These are phyloP conservation scores for Eulemur rubriventer DNA, from an alignment of 2,797 vertebrate genomes.

Conservation along the genomic window DNA sequence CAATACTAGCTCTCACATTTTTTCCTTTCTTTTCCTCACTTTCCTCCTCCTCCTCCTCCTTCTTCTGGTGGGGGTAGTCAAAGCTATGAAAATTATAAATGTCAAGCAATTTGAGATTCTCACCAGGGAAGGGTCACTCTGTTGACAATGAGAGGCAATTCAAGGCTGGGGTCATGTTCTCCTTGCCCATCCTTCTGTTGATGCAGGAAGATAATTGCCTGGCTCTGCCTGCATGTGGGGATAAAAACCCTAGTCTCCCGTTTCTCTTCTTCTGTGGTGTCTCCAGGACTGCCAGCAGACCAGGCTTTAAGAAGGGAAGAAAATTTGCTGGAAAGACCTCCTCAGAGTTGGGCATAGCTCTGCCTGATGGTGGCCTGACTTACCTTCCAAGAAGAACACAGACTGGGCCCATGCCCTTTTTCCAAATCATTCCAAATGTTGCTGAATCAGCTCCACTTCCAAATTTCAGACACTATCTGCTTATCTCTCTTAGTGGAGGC, in stretches of 20 bases:
- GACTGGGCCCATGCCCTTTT: not conserved
- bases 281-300: not conserved
- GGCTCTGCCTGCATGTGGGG: not conserved
- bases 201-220: not conserved
- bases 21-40: not conserved
- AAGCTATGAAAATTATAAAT: not conserved
- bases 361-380: not conserved
- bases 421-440: not conserved
- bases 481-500: not conserved
- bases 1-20: not conserved
- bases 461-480: not conserved
- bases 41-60: not conserved
- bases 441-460: not conserved
- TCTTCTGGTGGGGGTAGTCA: not conserved
- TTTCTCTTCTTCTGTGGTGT: not conserved
- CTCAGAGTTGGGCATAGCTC: not conserved
- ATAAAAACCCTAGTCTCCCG: not conserved
- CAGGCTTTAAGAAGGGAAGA: not conserved
- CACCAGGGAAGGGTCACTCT: not conserved
- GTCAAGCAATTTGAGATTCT: not conserved
- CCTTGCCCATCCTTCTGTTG: not conserved
- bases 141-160: not conserved
- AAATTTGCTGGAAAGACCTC: not conserved
- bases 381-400: not conserved
- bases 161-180: not conserved